Evolutionary conservation across 1,140 invertebrate species (phyloP), one percentile per base, ranked within the genome.

Genomic region (Babylonia areolata): DNA sequence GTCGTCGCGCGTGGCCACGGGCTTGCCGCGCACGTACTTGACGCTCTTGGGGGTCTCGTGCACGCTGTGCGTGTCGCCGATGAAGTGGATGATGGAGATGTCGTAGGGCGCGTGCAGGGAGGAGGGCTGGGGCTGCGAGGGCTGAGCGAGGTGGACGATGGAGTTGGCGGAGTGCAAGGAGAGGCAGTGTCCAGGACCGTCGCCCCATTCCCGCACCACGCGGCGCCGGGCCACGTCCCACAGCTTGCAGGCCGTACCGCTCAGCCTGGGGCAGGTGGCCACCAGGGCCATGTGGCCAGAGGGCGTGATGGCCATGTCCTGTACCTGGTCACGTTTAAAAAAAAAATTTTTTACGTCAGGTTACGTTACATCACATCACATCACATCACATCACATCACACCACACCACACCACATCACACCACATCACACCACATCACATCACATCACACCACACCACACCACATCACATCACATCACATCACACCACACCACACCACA

Each of bases 151-250:
- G 82, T 75, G 46, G 54, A 84, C 28, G 31, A 94, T 90, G 31
- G 86, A 86, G 39, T 87, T 81, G 5, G 81, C 81, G 17, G 81
- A 71, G 37, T 89, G 79, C 2, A 89, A 64, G 12, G 89, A 80
- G 1, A 94, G 90, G 86, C 91, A 92, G 54, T 88, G 87, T 2
- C 92, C 93, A 11, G 87, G 20, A 0, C 88, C 84, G 81, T 91
- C 90, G 3, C 94, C 94, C 73, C 93, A 93, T 77, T 94, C 93
- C 64, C 90, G 85, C 17, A 94, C 87, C 15, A 94, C 86, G 39
- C 86, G 87, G 39, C 94, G 85, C 42, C 91, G 90, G 15, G 84
- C 73, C 88, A 92, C 88, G 88, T 92, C 88, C 94, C 94, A 94
- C 17, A 94, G 87, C 86, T 92, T 93, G 81, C 90, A 91, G 23